Conservation (phyloP, 2,113 vertebrate genomes). For the Myanophis thanlyinensis region DNA sequence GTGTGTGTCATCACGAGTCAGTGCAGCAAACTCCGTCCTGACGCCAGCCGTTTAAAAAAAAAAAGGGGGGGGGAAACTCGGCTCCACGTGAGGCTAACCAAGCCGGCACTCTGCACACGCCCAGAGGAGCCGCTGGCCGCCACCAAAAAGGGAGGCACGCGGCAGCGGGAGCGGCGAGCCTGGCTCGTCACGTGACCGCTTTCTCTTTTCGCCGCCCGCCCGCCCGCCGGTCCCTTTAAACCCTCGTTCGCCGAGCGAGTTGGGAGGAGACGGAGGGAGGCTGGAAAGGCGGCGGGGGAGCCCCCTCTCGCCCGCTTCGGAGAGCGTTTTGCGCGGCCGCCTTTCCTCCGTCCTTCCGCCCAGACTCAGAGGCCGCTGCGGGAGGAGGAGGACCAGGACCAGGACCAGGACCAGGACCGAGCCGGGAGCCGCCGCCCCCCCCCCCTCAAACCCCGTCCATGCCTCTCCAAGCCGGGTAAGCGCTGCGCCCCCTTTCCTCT, state of each 20-base stretch:
- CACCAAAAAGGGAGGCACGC: not conserved
- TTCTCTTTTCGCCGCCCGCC: not conserved
- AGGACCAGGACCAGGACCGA: too few relatives aligned
- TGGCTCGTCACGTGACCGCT: not conserved
- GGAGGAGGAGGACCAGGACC: too few relatives aligned
- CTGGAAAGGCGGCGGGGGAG: not conserved
- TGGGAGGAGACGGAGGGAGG: not conserved
- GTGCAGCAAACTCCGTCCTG: not conserved
- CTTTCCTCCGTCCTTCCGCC: not conserved
- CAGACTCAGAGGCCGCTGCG: not conserved
- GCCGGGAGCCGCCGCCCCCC: not conserved
- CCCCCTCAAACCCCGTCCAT: not conserved
- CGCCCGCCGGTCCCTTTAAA: not conserved
- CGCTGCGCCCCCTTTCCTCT: conserved; percentile 2
- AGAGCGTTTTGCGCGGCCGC: not conserved
- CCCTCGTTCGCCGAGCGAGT: not conserved
- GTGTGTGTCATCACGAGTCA: not conserved
- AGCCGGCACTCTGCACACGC: not conserved
- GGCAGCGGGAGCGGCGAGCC: not conserved
- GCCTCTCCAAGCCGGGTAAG: conserved; percentile 29
- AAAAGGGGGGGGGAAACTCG: not conserved
- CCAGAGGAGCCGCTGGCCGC: not conserved
- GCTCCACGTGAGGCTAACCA: not conserved
- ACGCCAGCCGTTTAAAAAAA: too few relatives aligned
- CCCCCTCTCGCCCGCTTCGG: conserved; percentile 16